A percentile compares a stretch with the other conserved stretches of the same genome.
Evolutionary conservation across 2,797 vertebrate species (phyloP).

Genomic region (Diplodus puntazzo): DNA sequence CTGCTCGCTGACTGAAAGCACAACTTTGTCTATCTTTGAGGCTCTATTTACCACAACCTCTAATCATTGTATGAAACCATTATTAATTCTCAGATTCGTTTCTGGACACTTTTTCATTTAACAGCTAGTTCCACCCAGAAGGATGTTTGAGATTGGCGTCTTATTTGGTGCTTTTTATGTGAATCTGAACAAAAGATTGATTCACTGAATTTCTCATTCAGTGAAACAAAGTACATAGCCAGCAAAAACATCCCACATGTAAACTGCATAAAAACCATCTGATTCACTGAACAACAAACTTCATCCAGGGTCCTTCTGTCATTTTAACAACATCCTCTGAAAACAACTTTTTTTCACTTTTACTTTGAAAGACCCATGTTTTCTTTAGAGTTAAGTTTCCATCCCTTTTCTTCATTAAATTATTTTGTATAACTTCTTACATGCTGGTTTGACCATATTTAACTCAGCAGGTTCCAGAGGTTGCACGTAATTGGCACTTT

Average conservation of each 20-base stretch:
- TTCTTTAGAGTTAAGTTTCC: neutral
- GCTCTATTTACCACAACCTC: conserved; percentile 1
- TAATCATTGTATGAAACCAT: neutral
- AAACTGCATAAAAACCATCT: neutral
- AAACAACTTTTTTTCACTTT: too few species aligned
- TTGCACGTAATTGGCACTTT: neutral
- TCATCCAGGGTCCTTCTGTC: neutral
- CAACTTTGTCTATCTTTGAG: neutral
- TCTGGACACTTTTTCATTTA: too few species aligned
- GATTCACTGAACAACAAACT: neutral
- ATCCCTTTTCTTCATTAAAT: neutral
- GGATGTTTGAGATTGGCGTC: neutral
- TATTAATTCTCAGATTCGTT: too few species aligned
- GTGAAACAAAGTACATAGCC: conserved; percentile 10
- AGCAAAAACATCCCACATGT: neutral
- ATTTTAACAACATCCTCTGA: neutral
- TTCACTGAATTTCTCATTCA: conserved; percentile 19
- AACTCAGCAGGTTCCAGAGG: neutral
- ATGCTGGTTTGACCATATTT: neutral
- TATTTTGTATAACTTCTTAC: neutral
- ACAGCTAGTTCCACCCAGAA: neutral
- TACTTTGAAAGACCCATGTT: neutral
- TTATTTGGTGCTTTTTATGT: neutral
- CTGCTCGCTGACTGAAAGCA: conserved; percentile 18
- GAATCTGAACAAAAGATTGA: conserved; percentile 18